Evolutionary conservation across 1,140 invertebrate genomes (phyloP).

Genomic region (Eriocheir sinensis): DNA sequence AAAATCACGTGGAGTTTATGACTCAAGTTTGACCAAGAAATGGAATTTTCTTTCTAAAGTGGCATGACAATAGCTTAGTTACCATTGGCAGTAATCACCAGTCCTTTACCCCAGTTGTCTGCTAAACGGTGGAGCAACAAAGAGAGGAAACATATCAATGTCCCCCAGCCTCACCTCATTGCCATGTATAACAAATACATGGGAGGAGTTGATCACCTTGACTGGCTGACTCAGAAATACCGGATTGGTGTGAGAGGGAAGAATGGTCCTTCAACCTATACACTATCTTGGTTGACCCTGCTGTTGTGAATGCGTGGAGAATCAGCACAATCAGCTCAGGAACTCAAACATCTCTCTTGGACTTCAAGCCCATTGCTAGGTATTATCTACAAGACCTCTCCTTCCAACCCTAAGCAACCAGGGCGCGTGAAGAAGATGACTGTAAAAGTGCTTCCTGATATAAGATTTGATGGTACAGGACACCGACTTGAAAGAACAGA

Average conservation of each 20-base stretch:
- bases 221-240: slow-evolving; percentile 71
- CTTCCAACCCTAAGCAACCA: slow-evolving; percentile 40
- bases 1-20: slow-evolving; percentile 27
- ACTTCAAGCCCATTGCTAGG: slow-evolving; percentile 60
- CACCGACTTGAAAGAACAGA: slow-evolving; percentile 13
- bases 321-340: slow-evolving; percentile 49
- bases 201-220: slow-evolving; percentile 55
- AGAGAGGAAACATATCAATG: slow-evolving; percentile 52
- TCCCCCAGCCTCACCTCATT: slow-evolving; percentile 50
- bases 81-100: slow-evolving; percentile 53
- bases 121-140: slow-evolving; percentile 56
- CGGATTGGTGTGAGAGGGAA: slow-evolving; percentile 66
- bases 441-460: slow-evolving; percentile 27
- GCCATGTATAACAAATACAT: slow-evolving; percentile 44
- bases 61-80: slow-evolving; percentile 17
- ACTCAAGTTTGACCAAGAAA: slow-evolving; percentile 58
- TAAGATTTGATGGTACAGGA: slow-evolving; percentile 44
- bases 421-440: background rate
- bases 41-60: slow-evolving; percentile 45
- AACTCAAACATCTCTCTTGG: slow-evolving; percentile 17
- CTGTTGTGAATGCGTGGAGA: slow-evolving; percentile 61
- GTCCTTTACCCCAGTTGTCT: background rate
- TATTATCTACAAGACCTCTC: slow-evolving; percentile 35
- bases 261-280: slow-evolving; percentile 57
- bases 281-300: slow-evolving; percentile 65